Evolutionary conservation across 2,888 invertebrate species (phyloP), one percentile per base, ranked within the genome.

Genomic region (Odiellus spinosus): DNA sequence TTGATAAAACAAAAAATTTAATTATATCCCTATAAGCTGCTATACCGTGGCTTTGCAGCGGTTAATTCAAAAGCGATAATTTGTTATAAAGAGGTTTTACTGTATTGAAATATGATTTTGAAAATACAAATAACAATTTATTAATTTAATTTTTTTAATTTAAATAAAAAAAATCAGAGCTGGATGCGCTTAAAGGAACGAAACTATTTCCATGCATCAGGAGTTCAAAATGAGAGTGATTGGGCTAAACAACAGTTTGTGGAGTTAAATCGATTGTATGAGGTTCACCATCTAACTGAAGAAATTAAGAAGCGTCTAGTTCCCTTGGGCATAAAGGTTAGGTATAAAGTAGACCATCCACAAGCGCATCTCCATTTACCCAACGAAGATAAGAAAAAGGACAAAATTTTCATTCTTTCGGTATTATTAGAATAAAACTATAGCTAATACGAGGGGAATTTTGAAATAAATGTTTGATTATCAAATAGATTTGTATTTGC

Each of bases 191-290:
- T 77, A 45, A 74, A 74, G 19, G 68, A 71, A 32, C 70, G 71
- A 54, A 74, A 76, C 42, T 71, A 71, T 53, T 76, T 81, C 60
- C 66, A 63, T 20, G 56, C 64, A 6, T 58, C 61, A 34, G 59
- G 54, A 19, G 64, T 64, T 14, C 56, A 58, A n/a, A 64, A 65
- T 12, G 77, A 78, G 59, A 63, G 61, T 20, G 58, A 65, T 0
- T 88, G 86, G 86, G 80, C 81, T 2, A 68, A 69, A 0, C 69
- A 73, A 2, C 76, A 77, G 63, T 79, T 73, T 62, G 71, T 87
- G 21, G 82, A 82, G 59, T 62, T 78, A 39, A 74, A 76, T n/a
- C 74, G 79, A 0, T 64, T 88, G 44, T 71, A 72, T 5, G 87
- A 52, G 52, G 52, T 49, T 21, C 72, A 78, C 57, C 72, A 76